These are phyloP conservation scores for Charanyca ferruginea DNA, from an alignment of 2,888 invertebrate genomes.

Conservation along the genomic window DNA sequence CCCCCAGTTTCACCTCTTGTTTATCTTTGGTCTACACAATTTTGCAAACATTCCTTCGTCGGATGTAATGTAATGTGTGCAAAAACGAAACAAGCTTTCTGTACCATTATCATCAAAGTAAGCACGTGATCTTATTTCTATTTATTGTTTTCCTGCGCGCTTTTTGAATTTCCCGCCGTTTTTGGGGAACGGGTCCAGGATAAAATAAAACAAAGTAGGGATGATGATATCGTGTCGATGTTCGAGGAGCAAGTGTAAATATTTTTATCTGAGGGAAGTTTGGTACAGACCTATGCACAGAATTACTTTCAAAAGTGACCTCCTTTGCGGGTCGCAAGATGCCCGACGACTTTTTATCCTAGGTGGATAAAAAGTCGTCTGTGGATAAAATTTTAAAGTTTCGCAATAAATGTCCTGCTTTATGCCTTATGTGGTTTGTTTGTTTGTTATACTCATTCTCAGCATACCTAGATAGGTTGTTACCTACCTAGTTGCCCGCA, in stretches of 20 bases:
- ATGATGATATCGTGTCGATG: neutral
- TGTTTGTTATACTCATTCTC: neutral
- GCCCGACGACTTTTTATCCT: constrained; percentile 35
- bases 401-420: too few relatives aligned
- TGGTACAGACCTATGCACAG: constrained; percentile 39
- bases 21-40: constrained; percentile 77
- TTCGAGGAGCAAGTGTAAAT: constrained; percentile 39
- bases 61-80: constrained; percentile 51
- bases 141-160: neutral
- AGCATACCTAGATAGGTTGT: too few relatives aligned
- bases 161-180: constrained; percentile 68
- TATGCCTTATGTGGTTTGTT: neutral
- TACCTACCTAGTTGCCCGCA: neutral
- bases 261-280: constrained; percentile 25
- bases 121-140: constrained; percentile 31
- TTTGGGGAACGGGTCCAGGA: constrained; percentile 16
- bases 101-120: constrained; percentile 35
- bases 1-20: constrained; percentile 83
- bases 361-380: too few relatives aligned
- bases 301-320: constrained; percentile 83
- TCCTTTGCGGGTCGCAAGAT: constrained; percentile 68
- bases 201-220: neutral
- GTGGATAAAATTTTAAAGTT: too few relatives aligned
- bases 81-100: constrained; percentile 52
- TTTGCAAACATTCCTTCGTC: constrained; percentile 69